Base-by-base conservation (phyloP, 1,140 invertebrate genomes). In the Drosophila elegans region DNA sequence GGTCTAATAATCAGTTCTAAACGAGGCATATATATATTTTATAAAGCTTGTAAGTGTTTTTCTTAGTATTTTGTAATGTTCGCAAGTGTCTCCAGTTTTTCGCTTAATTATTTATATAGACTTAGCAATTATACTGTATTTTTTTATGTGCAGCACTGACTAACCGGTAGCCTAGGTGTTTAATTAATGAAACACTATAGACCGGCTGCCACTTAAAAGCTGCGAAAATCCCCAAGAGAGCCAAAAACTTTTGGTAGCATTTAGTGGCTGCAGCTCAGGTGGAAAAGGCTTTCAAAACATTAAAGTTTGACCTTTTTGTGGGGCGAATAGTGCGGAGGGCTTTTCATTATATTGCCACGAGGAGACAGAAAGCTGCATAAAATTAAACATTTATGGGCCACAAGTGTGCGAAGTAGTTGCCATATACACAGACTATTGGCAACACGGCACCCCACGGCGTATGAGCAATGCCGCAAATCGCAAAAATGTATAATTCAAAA, bases 181-280 rank as follows among this genome's bases (percentile, higher is more conserved):
- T 77, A 77, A 86, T 89, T 83, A 88, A 76, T 79, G 54, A 83
- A 83, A 72, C 74, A 57, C 83, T 74, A 67, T 62, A 51, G 71
- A 59, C 48, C 54, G 41, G 51, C 16, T 60, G 48, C 45, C 75
- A 62, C 32, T 62, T 66, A 63, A 60, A 63, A 42, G 45, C 36
- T 59, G 48, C 61, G 42, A 54, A 46, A 64, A 60, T 61, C 61
- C 34, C 21, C 59, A 44, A 41, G 25, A 29, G 41, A 44, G 62
- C 44, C 44, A 55, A 73, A 76, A 82, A 76, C 85, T 79, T 78
- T 69, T 44, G 60, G 62, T 45, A 74, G 62, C 75, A 69, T 86
- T 88, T 79, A 79, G 83, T 64, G 59, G 61, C 44, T 64, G 51
- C 45, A 66, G 75, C 80, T 75, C 66, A 86, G 83, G 83, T 88